phyloP scores from a whole-genome alignment of 1,140 invertebrate genomes.

The Musca domestica region DNA sequence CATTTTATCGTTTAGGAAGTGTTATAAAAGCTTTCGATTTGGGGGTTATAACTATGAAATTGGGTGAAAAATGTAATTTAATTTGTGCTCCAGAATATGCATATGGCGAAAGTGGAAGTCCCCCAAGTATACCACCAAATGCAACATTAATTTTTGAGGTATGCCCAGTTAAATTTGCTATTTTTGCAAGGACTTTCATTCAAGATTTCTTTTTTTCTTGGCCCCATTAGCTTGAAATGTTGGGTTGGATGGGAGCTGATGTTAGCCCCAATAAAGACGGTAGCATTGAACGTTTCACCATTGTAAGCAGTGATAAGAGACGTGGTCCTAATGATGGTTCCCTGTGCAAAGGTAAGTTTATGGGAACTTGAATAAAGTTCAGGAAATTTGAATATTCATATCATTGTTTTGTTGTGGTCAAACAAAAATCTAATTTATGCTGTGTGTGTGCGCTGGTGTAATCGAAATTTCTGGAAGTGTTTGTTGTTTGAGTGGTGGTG shows the following conservation, averaged over 20 bases:
- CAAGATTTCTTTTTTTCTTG: background rate
- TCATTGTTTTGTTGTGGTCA: background rate
- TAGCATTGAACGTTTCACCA: constrained; percentile 72
- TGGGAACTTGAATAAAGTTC: constrained; percentile 27
- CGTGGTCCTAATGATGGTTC: constrained; percentile 83
- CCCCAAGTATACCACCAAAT: constrained; percentile 88
- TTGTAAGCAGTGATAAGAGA: constrained; percentile 56
- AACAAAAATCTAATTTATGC: constrained; percentile 4
- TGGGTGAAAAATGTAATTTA: constrained; percentile 81
- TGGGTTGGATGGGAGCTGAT: constrained; percentile 85
- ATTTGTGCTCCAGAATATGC: constrained; percentile 88
- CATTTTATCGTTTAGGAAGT: constrained; percentile 55
- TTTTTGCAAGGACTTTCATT: constrained; percentile 24
- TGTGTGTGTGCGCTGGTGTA: background rate
- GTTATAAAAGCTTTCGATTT: constrained; percentile 97
- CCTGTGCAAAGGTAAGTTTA: constrained; percentile 66
- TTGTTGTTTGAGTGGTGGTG: constrained; percentile 26
- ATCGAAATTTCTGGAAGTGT: background rate
- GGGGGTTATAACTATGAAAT: constrained; percentile 91
- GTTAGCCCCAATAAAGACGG: constrained; percentile 79
- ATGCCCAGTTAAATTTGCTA: constrained; percentile 35
- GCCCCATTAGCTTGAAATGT: constrained; percentile 71
- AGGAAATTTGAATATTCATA: background rate
- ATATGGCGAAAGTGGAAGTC: constrained; percentile 81
- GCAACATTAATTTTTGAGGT: constrained; percentile 91